Percentiles rank a stretch among this genome's conserved stretches.
These are phyloP conservation scores for Capitulum mitella DNA, from an alignment of 2,888 invertebrate species.

Conservation along the genomic window DNA sequence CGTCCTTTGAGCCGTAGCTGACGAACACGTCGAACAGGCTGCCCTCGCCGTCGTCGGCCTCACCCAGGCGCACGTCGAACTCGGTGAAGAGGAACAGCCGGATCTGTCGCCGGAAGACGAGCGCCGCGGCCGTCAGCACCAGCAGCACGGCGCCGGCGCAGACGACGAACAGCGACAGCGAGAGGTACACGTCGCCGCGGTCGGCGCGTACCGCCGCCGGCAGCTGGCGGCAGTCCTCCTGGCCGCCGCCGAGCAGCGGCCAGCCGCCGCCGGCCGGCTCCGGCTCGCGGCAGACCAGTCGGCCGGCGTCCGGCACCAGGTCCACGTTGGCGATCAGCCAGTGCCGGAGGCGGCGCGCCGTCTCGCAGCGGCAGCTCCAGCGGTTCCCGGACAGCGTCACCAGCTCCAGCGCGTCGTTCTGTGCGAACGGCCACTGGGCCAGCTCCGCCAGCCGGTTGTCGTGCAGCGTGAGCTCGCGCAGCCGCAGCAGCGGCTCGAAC, in stretches of 20 bases:
- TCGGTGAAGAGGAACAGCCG: constrained; percentile 63
- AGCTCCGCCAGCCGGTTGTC: constrained; percentile 73
- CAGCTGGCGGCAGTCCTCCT: background rate
- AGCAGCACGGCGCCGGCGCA: constrained; percentile 38
- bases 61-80: constrained; percentile 70
- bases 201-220: background rate
- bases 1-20: constrained; percentile 87
- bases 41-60: constrained; percentile 46
- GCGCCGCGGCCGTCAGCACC: constrained; percentile 36
- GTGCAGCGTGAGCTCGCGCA: constrained; percentile 76
- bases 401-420: constrained; percentile 78
- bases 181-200: constrained; percentile 54
- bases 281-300: constrained; percentile 58
- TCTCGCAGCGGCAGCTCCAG: constrained; percentile 86
- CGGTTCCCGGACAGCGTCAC: constrained; percentile 74
- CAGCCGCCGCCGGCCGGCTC: background rate
- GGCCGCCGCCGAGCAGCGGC: background rate
- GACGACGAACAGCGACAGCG: constrained; percentile 54
- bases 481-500: constrained; percentile 67
- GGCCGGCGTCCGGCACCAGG: constrained; percentile 70
- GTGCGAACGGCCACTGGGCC: constrained; percentile 74
- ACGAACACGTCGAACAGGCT: constrained; percentile 83
- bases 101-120: constrained; percentile 32
- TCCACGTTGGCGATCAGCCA: constrained; percentile 71
- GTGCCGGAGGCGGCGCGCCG: constrained; percentile 62